Base-by-base conservation (phyloP, 2,888 invertebrate species). In the Andrena chrysosceles region DNA sequence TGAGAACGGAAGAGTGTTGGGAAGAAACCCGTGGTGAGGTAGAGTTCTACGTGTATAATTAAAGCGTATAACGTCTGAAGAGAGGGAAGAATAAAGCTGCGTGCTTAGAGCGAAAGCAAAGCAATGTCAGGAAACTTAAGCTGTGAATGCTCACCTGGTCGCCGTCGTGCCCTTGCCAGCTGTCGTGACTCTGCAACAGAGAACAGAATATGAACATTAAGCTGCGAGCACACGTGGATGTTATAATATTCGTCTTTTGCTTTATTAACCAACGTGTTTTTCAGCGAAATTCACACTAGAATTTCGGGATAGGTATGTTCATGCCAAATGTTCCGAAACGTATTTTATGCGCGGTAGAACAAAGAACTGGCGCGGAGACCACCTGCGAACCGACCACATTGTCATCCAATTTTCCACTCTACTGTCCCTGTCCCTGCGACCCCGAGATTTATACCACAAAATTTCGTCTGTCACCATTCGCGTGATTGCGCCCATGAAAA, bases 121-220 rank as follows among this genome's bases (percentile, higher is more conserved):
- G 76, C 76, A 68, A 64, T 63, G 66, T 76, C 29, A 33, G 59
- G 69, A 71, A 56, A 62, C 31, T 48, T 59, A 68, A 73, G 64
- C 42, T 4, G 56, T 2, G 66, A 69, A 52, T 68, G 75, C 87
- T 94, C 92, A 95, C 95, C 95, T 95, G 95, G 92, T 95, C 95
- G 90, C 95, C 95, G 91, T 95, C 95, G 89, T 95, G 95, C 82
- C 95, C 95, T 91, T 95, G 95, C 95, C 95, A 95, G 93, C 95
- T 95, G 94, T 95, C 95, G 89, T 95, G 95, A 89, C 95, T 95
- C 95, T 95, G 95, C 56, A 95, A 95, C 87, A 94, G 90, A 94
- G 91, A 91, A 89, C 85, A 48, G 29, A 16, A 81, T 33, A 23
- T 86, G 77, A 85, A 78, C 33, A 56, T 31, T 5, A 5, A 80